These are phyloP conservation scores for Gymnorhina tibicen DNA, from an alignment of 2,113 vertebrate species.

Conservation along the genomic window DNA sequence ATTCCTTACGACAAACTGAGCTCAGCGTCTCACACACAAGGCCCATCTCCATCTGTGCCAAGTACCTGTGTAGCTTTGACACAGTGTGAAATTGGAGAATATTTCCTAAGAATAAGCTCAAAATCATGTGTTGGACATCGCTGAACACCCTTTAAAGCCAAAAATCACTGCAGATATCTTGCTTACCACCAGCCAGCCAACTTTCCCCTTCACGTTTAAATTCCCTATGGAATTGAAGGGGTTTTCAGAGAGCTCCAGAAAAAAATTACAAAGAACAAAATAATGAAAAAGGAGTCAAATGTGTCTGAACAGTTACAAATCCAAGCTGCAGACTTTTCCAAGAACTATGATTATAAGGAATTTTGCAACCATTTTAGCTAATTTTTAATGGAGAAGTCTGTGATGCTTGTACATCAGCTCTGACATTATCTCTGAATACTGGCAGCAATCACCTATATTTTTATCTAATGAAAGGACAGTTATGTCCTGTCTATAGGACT, in stretches of 20 bases:
- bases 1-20: background rate
- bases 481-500: background rate
- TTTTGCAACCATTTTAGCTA: background rate
- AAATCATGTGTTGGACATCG: background rate
- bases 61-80: background rate
- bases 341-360: background rate
- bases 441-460: background rate
- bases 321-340: background rate
- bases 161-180: background rate
- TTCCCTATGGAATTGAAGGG: background rate
- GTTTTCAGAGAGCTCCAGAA: background rate
- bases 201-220: background rate
- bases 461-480: background rate
- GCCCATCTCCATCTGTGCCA: background rate
- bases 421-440: background rate
- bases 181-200: background rate
- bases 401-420: background rate
- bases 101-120: background rate
- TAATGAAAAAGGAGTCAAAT: background rate
- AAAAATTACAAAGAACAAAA: background rate
- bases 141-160: background rate
- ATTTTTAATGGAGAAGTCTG: background rate
- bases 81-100: background rate
- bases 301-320: background rate
- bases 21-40: background rate